Evolutionary conservation across 2,888 invertebrate genomes (phyloP).

Genomic region (Perizoma affinitatum): DNA sequence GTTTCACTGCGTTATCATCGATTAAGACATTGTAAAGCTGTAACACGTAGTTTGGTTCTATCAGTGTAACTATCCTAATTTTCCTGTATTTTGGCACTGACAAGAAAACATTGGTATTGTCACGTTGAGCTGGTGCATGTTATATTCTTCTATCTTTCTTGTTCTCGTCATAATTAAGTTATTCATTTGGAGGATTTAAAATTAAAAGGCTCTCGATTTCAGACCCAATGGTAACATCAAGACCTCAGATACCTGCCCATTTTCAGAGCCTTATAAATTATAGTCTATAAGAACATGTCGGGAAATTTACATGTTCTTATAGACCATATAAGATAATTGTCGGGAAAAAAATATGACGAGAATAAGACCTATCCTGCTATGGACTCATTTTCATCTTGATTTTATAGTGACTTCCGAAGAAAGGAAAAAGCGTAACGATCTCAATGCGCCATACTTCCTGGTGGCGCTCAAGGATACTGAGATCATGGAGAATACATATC

Average conservation of each 20-base stretch:
- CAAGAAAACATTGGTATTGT: slow-evolving; percentile 16
- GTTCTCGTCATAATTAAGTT: slow-evolving; percentile 18
- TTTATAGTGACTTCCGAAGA: slow-evolving; percentile 88
- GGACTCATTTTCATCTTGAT: background rate
- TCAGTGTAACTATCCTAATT: slow-evolving; percentile 56
- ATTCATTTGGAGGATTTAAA: too few relatives aligned
- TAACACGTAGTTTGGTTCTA: slow-evolving; percentile 67
- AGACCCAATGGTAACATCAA: too few relatives aligned
- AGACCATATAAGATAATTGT: background rate
- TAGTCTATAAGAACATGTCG: too few relatives aligned
- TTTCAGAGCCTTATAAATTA: too few relatives aligned
- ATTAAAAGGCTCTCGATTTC: too few relatives aligned
- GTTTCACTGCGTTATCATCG: slow-evolving; percentile 64
- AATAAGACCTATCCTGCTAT: slow-evolving; percentile 11
- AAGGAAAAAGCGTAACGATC: slow-evolving; percentile 86
- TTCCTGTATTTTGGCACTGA: slow-evolving; percentile 69
- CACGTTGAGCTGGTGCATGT: background rate
- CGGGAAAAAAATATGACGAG: slow-evolving; percentile 14
- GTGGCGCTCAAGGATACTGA: slow-evolving; percentile 95
- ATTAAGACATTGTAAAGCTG: slow-evolving; percentile 79
- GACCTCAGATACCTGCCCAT: too few relatives aligned
- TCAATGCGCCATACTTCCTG: slow-evolving; percentile 92
- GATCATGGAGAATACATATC: slow-evolving; percentile 92
- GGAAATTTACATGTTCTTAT: too few relatives aligned
- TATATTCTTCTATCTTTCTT: slow-evolving; percentile 5